A percentile compares a stretch with the other conserved stretches of the same genome.
phyloP scores from a whole-genome alignment of 2,888 invertebrate genomes.

The Autographa gamma region DNA sequence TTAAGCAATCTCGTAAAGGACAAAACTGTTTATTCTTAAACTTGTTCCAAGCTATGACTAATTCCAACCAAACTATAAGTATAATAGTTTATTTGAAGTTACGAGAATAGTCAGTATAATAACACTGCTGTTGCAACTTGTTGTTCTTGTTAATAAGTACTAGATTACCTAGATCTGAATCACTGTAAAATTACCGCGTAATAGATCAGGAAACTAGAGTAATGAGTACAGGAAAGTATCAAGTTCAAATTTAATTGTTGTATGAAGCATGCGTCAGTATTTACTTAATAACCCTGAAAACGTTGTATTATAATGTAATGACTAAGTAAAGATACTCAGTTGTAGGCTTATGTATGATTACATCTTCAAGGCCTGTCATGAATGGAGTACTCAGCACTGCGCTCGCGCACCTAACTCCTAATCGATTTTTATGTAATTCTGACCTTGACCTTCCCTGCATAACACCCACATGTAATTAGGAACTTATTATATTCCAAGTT shows the following conservation, averaged over 20 bases:
- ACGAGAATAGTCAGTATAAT: neutral
- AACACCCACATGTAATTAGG: conserved; percentile 14
- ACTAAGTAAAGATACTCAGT: neutral
- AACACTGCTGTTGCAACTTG: neutral
- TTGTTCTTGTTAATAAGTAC: neutral
- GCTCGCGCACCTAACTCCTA: conserved; percentile 18
- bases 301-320: neutral
- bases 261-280: neutral
- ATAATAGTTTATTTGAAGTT: neutral
- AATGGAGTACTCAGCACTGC: conserved; percentile 16
- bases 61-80: neutral
- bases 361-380: conserved; percentile 15
- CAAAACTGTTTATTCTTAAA: conserved; percentile 5
- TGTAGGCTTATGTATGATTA: conserved; percentile 12
- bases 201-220: neutral
- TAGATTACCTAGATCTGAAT: neutral
- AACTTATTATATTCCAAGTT: conserved; percentile 18
- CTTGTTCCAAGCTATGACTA: conserved; percentile 12
- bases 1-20: conserved; percentile 7
- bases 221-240: neutral
- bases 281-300: neutral
- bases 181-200: neutral
- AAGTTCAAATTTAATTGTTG: neutral
- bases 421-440: conserved; percentile 32
- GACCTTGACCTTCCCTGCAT: conserved; percentile 41